Conservation (phyloP, 2,888 invertebrate species). For the Hyppa rectilinea region DNA sequence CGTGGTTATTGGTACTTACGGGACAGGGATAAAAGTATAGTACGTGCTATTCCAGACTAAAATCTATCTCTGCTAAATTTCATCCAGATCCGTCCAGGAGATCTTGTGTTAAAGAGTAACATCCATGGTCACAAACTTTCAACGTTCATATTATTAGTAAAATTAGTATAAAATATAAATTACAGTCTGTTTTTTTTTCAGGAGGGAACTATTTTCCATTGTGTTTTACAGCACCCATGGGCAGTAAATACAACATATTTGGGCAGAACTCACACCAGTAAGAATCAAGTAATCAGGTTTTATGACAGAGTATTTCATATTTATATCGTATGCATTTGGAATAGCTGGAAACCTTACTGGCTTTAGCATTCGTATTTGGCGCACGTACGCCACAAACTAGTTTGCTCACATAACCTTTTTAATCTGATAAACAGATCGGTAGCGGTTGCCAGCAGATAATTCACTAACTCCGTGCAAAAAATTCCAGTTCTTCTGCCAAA, state of each 20-base stretch:
- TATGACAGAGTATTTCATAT: constrained; percentile 41
- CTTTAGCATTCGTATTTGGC: constrained; percentile 67
- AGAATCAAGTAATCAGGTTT: constrained; percentile 17
- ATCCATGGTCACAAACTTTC: too few species aligned
- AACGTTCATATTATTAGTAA: too few species aligned
- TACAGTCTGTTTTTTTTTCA: neutral
- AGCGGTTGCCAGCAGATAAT: constrained; percentile 74
- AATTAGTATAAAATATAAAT: too few species aligned
- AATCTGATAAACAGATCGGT: constrained; percentile 70
- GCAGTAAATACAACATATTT: neutral
- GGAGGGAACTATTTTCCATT: neutral
- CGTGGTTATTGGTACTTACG: too few species aligned
- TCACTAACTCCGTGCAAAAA: constrained; percentile 60
- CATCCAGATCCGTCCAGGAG: too few species aligned
- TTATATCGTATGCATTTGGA: constrained; percentile 52
- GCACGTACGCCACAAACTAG: constrained; percentile 68
- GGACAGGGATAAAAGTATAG: too few species aligned
- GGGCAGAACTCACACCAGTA: neutral
- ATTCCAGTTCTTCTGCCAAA: constrained; percentile 51
- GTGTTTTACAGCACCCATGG: neutral
- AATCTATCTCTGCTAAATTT: too few species aligned
- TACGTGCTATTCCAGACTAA: too few species aligned
- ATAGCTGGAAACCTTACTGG: constrained; percentile 44
- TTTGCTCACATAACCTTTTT: constrained; percentile 70
- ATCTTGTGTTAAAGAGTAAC: too few species aligned